Base-by-base conservation (phyloP, 2,888 invertebrate genomes). In the Xestia rhomboidea region DNA sequence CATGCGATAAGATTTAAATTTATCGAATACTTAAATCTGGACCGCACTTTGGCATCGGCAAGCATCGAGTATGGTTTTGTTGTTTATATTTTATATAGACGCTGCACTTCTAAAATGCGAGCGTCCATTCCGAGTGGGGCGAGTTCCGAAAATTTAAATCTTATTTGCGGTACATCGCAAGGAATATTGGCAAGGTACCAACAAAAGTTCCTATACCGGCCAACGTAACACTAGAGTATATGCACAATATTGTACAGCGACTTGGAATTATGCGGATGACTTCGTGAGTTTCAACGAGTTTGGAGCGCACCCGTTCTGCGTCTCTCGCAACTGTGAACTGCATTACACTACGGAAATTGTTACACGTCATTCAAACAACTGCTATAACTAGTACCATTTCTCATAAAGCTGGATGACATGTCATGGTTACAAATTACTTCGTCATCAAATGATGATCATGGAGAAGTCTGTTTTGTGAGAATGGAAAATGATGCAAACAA, bases 1-100 rank as follows among this genome's bases (percentile, higher is more conserved):
- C 95, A 96, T 96, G 96, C 96, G 92, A 94, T 95, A 96, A 96
- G 95, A 96, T 95, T 95, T 95, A 95, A 95, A 96, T 96, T 94
- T 93, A 95, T 95, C 94, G 94, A 93, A 90, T 90, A 91, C 89
- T 87, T 88, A 90, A 89, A 89, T 87, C 85, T 81, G 79, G 82
- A 87, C 83, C 84, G 85, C 85, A 89, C 86, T 88, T 90, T 88
- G 86, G 84, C 85, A 85, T 80, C 84, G 84, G 74, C 73, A 84
- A 85, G 83, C 84, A 81, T 86, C 80, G 81, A 84, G 84, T 81
- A 84, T 77, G 75, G 79, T 74, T 77, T 85, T 69, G 78, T 79
- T 77, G 77, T 88, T 88, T 84, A 86, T 75, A 84, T 87, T 87
- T 84, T 86, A 84, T 88, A 86, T 87, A 73, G 87, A 86, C 84